Evolutionary conservation across 2,888 invertebrate species (phyloP), one percentile per base, ranked within the genome.

Genomic region (Caenorhabditis sp.): DNA sequence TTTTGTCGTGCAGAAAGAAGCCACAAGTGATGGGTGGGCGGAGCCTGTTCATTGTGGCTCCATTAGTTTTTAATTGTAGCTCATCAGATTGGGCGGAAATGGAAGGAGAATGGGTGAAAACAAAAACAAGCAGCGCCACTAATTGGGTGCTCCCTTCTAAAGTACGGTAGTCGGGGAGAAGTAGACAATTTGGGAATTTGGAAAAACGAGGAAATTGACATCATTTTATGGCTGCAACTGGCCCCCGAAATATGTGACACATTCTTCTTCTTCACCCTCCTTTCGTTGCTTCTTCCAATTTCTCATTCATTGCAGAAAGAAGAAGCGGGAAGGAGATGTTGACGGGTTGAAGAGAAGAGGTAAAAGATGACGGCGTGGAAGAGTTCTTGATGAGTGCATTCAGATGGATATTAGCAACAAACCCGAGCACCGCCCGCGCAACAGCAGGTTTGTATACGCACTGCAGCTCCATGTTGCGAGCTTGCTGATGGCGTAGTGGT

Each of bases 231-330:
- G 66, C 32, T 66, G 56, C 56, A 65, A 65, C 53, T 37, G 46
- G 35, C 17, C 26, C 39, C 30, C 30, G 30, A 53, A 66, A 32
- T 46, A 39, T 41, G 56, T 46, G 37, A 46, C 65, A 26, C 63
- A 43, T 32, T 52, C 15, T 62, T 20, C 61, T 30, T 46, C 48
- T 50, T 30, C 22, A n/a, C 13, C 50, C 2, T 37, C 37, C n/a
- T 37, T n/a, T 37, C n/a, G 37, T n/a, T 37, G 13, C n/a, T n/a
- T 37, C 37, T n/a, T 22, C 26, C 48, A 65, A 56, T 66, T 46
- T 66, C 56, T 66, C 66, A 66, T 66, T 66, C 58, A 66, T 66
- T 66, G 66, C 58, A 56, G 56, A 66, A 66, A 35, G 45, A 41
- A 50, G 32, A 27, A 9, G 15, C 9, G 32, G 50, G 45, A 48